Evolutionary conservation across 1,140 invertebrate genomes (phyloP).

Genomic region (Eupristina koningsbergeri): DNA sequence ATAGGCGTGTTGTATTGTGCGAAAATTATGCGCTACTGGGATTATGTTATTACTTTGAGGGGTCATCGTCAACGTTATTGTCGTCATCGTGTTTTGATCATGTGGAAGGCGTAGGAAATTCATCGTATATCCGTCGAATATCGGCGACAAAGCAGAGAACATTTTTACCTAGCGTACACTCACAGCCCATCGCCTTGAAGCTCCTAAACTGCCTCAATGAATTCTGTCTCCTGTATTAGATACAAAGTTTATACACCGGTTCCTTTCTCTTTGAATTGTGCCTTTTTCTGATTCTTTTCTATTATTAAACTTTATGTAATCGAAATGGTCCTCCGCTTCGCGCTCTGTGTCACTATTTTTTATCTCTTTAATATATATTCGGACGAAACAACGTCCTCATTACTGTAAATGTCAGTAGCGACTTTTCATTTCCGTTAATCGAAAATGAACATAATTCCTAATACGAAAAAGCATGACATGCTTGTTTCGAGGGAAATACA

Average conservation of each 20-base stretch:
- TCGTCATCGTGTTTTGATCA: neutral
- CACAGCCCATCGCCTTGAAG: constrained; percentile 42
- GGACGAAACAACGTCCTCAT: neutral
- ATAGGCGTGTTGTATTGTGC: constrained; percentile 34
- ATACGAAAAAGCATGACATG: constrained; percentile 5
- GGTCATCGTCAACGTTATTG: constrained; percentile 14
- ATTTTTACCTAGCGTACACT: constrained; percentile 35
- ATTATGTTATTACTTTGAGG: constrained; percentile 28
- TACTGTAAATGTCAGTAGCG: constrained; percentile 8
- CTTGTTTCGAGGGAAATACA: neutral
- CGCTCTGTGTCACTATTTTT: neutral
- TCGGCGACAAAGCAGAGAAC: constrained; percentile 38
- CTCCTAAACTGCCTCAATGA: neutral
- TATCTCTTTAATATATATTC: neutral
- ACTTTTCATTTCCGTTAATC: neutral
- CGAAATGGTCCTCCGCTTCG: constrained; percentile 15
- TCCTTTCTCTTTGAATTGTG: neutral
- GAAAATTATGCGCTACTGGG: constrained; percentile 25
- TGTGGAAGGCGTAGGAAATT: constrained; percentile 17
- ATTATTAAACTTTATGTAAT: neutral
- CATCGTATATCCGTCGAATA: constrained; percentile 9
- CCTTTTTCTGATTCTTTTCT: neutral
- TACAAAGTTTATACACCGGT: neutral
- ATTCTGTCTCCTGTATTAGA: neutral
- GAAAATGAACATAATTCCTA: neutral